phyloP scores from a whole-genome alignment of 2,113 vertebrate genomes.

The Craseonycteris thonglongyai region DNA sequence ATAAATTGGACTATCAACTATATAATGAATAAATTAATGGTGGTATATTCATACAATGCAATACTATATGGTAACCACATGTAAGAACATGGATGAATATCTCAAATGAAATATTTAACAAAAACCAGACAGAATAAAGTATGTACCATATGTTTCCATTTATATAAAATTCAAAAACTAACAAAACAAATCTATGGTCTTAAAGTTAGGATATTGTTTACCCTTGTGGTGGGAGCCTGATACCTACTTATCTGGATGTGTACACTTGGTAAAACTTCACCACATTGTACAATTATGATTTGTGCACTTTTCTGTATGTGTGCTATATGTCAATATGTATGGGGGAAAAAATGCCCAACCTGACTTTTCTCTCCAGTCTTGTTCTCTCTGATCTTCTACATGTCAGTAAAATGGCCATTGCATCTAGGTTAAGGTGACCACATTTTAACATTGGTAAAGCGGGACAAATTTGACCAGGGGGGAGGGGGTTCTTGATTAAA shows the following conservation, averaged over 20 bases:
- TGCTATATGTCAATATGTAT: rapidly evolving
- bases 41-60: neutral
- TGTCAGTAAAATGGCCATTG: neutral
- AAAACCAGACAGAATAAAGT: neutral
- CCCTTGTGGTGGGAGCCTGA: neutral
- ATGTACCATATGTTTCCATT: neutral
- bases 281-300: neutral
- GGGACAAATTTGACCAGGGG: no score
- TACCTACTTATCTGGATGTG: no score
- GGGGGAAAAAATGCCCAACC: neutral
- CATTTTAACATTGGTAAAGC: no score
- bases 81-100: neutral
- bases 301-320: neutral
- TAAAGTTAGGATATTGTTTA: neutral
- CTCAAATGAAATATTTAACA: neutral
- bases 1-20: neutral
- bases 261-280: neutral
- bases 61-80: rapidly evolving
- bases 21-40: neutral
- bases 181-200: neutral
- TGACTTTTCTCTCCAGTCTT: neutral
- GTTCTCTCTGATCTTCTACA: neutral
- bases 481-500: no score
- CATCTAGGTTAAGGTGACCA: no score
- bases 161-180: neutral